Conservation (phyloP, 2,113 vertebrate genomes). For the Oreochromis niloticus region DNA sequence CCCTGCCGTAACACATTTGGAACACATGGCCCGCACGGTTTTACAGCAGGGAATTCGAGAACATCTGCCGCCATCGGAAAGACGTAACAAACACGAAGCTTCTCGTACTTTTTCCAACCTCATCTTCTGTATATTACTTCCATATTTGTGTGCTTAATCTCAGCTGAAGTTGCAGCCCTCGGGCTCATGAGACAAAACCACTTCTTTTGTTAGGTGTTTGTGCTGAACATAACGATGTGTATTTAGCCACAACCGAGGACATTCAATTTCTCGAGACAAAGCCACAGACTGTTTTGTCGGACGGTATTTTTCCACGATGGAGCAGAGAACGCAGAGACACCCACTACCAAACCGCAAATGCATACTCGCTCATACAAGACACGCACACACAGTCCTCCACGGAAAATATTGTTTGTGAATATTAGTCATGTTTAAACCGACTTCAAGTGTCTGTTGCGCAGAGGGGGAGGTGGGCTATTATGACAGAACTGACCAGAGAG, state of each 20-base stretch:
- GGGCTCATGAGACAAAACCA: background rate
- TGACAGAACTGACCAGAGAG: conserved; percentile 27
- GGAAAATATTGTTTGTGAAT: conserved; percentile 36
- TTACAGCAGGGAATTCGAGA: conserved; percentile 5
- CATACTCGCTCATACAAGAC: background rate
- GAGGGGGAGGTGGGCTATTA: background rate
- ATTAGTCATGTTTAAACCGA: conserved; percentile 42
- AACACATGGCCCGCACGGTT: conserved; percentile 33
- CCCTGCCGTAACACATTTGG: conserved; percentile 7
- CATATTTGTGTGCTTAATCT: background rate
- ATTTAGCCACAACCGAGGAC: background rate
- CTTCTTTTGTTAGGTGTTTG: conserved; percentile 15
- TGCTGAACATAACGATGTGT: background rate
- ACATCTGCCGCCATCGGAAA: conserved; percentile 18
- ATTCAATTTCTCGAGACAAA: background rate
- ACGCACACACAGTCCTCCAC: background rate
- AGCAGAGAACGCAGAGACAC: background rate
- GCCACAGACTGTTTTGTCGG: conserved; percentile 13
- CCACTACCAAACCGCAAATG: background rate
- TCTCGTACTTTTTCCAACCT: background rate
- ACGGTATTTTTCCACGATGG: conserved; percentile 5
- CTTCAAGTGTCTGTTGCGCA: background rate
- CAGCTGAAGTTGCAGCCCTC: background rate
- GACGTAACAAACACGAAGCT: background rate
- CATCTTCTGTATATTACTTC: background rate